Percentiles rank a stretch among this genome's conserved stretches.
These are phyloP conservation scores for Nesoenas mayeri DNA, from an alignment of 2,113 vertebrate genomes.

Conservation along the genomic window DNA sequence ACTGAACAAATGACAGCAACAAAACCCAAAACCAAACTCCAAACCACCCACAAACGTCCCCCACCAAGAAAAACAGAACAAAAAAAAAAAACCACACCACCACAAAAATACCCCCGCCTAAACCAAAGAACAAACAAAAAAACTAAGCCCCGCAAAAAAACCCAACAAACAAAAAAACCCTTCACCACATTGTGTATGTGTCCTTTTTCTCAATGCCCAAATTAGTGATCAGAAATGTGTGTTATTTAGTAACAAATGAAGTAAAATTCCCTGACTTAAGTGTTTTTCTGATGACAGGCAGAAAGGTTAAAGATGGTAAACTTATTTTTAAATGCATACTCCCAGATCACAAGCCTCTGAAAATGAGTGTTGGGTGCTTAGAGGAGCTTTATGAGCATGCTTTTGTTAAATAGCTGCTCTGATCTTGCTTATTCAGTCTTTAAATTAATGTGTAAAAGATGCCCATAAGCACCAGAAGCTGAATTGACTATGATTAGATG, in stretches of 20 bases:
- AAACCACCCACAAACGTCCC: too few species aligned
- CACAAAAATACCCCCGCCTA: too few species aligned
- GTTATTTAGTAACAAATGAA: not conserved
- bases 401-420: conserved; percentile 64
- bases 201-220: not conserved
- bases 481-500: conserved; percentile 68
- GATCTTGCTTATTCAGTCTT: conserved; percentile 72
- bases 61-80: too few species aligned
- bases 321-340: conserved; percentile 14
- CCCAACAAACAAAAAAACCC: not conserved
- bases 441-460: conserved; percentile 70
- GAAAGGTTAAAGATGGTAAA: conserved; percentile 32
- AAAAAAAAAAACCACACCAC: too few species aligned
- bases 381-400: conserved; percentile 50
- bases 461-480: conserved; percentile 61
- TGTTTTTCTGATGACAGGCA: not conserved
- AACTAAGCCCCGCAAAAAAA: too few species aligned
- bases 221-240: not conserved
- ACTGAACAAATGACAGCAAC: too few species aligned
- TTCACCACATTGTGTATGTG: rapidly evolving
- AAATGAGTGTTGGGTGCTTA: conserved; percentile 38
- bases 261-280: not conserved
- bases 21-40: too few species aligned
- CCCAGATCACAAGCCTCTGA: conserved; percentile 39
- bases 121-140: not conserved